These are phyloP conservation scores for Adelges cooleyi DNA, from an alignment of 1,140 invertebrate species.

Conservation along the genomic window DNA sequence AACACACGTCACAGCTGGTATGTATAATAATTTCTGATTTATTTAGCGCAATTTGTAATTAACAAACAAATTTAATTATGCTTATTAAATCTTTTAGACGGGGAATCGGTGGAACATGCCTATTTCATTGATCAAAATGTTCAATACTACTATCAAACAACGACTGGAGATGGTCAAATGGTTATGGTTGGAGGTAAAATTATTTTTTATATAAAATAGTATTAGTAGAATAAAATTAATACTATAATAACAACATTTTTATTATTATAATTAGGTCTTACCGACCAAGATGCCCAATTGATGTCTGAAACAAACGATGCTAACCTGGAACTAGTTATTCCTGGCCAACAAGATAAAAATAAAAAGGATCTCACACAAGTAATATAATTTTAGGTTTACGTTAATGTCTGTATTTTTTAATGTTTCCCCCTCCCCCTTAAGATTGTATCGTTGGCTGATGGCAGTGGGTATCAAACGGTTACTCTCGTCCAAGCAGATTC, in stretches of 20 bases:
- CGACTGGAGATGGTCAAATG: slow-evolving; percentile 42
- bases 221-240: neutral
- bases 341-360: slow-evolving; percentile 14
- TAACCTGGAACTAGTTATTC: slow-evolving; percentile 13
- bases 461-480: slow-evolving; percentile 66
- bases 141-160: slow-evolving; percentile 59
- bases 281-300: slow-evolving; percentile 21
- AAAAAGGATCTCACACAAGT: slow-evolving; percentile 23
- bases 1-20: slow-evolving; percentile 35
- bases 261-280: neutral
- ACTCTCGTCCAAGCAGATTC: slow-evolving; percentile 69
- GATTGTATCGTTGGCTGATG: slow-evolving; percentile 31
- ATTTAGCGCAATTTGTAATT: too few relatives aligned
- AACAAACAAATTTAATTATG: neutral
- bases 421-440: neutral
- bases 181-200: slow-evolving; percentile 45
- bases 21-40: slow-evolving; percentile 22
- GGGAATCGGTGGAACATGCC: slow-evolving; percentile 51
- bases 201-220: neutral
- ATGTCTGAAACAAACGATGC: slow-evolving; percentile 6
- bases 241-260: neutral
- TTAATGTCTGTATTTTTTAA: too few relatives aligned
- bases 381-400: neutral
- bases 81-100: slow-evolving; percentile 33
- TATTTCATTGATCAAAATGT: slow-evolving; percentile 67